Evolutionary conservation across 1,140 invertebrate genomes (phyloP), one percentile per base, ranked within the genome.

Genomic region (Chymomyza costata): DNA sequence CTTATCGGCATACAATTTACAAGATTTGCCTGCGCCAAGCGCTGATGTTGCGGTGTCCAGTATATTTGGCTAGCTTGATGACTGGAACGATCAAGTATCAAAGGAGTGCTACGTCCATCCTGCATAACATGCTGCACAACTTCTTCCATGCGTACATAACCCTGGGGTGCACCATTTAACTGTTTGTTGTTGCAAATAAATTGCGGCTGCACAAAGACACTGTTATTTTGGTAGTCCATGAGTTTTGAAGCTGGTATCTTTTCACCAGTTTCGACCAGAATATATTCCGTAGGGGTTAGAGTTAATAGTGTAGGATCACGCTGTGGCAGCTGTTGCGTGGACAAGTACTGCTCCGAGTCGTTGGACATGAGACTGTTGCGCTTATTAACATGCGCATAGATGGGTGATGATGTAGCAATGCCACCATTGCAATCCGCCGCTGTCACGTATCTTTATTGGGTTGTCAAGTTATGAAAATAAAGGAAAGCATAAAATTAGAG

Each of bases 371-470:
- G 40, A 21, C 83, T 84, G 38, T 51, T 66, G 13, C 82, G 67
- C 30, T 85, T 85, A 7, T 81, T 71, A 2, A 85, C 78, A 14
- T 84, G 80, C 14, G 83, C 82, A 58, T 83, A 83, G 30, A 84
- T 82, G 16, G 83, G 83, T 10, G 74, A 76, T 25, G 37, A 48
- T 51, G 17, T 53, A 11, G 37, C 40, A 2, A 31, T 34, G 18
- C 8, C 15, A 6, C 16, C 21, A 1, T 35, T 30, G 17, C 31
- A 8, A 47, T 58, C 13, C 21, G 39, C 7, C 34, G 6, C 35
- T 51, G 30, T 39, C 63, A n/a, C n/a, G n/a, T n/a, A n/a, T n/a
- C n/a, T n/a, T n/a, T n/a, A n/a, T n/a, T n/a, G n/a, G n/a, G n/a
- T n/a, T n/a, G n/a, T n/a, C n/a, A n/a, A n/a, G n/a, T n/a, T n/a